Evolutionary conservation across 2,888 invertebrate species (phyloP).

Genomic region (Acanthosoma haemorrhoidale): DNA sequence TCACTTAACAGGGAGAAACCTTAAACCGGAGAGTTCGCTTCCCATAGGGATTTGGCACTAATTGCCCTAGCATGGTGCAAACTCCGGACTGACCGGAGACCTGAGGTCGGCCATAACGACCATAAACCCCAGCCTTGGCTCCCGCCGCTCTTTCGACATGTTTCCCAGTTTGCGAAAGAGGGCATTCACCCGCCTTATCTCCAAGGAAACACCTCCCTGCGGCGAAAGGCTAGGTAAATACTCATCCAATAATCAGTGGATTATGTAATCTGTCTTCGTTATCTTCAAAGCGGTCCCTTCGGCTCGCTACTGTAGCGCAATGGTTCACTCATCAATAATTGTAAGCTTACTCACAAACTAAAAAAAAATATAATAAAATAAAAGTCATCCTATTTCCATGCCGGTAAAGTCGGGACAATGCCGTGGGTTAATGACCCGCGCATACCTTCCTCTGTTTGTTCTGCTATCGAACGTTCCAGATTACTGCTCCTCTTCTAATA

Average conservation of each 20-base stretch:
- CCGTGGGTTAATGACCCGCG: background rate
- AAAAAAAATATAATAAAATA: background rate
- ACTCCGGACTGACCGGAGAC: background rate
- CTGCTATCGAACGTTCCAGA: background rate
- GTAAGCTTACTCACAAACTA: background rate
- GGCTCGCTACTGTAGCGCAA: background rate
- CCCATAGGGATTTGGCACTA: background rate
- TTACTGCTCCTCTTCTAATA: background rate
- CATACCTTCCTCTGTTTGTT: background rate
- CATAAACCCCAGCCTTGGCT: background rate
- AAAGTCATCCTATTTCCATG: background rate
- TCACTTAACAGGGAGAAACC: too few relatives aligned
- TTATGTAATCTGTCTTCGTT: background rate
- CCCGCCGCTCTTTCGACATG: background rate
- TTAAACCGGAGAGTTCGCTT: too few relatives aligned
- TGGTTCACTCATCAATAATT: too few relatives aligned
- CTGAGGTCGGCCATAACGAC: background rate
- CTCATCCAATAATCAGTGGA: background rate
- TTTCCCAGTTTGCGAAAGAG: conserved; percentile 28
- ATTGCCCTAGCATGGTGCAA: background rate
- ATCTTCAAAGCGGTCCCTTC: too few relatives aligned
- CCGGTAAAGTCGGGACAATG: background rate
- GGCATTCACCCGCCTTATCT: conserved; percentile 19
- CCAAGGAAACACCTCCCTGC: background rate
- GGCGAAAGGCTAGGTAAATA: conserved; percentile 1